Conservation (phyloP, 2,888 invertebrate genomes). For the Anagyrus pseudococci region DNA sequence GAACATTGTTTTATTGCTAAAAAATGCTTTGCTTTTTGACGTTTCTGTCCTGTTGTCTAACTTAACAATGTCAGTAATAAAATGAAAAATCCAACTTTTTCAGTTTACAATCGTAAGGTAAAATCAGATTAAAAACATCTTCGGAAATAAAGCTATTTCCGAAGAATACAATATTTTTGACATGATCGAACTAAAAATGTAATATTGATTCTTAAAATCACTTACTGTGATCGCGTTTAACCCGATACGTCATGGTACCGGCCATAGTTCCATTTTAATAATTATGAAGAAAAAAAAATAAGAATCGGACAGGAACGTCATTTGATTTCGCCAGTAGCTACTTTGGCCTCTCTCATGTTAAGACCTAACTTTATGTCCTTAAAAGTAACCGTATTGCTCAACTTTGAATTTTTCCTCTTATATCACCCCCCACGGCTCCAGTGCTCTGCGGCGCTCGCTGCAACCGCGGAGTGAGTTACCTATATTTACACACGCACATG, state of each 20-base stretch:
- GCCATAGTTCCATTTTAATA: conserved; percentile 38
- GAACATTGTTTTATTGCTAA: conserved; percentile 35
- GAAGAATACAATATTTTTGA: background rate
- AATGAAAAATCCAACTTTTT: conserved; percentile 27
- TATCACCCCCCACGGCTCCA: conserved; percentile 9
- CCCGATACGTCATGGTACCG: conserved; percentile 59
- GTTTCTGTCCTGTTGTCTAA: conserved; percentile 36
- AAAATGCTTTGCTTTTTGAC: conserved; percentile 39
- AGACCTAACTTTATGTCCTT: conserved; percentile 35
- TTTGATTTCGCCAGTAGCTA: conserved; percentile 31
- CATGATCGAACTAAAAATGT: conserved; percentile 17
- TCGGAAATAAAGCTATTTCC: no score
- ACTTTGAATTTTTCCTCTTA: conserved; percentile 25
- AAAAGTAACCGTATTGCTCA: conserved; percentile 35
- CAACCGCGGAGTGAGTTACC: background rate
- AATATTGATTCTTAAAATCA: conserved; percentile 24
- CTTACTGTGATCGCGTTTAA: conserved; percentile 33
- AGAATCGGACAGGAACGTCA: conserved; percentile 36
- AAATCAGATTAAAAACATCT: conserved; percentile 16
- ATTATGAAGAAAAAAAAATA: conserved; percentile 15
- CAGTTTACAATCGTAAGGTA: no score
- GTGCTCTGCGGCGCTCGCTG: conserved; percentile 6
- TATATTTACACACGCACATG: background rate
- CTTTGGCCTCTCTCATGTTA: conserved; percentile 33
- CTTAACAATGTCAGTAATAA: conserved; percentile 33